Base-by-base conservation (phyloP, 2,888 invertebrate species). In the Phragmatobia fuliginosa region DNA sequence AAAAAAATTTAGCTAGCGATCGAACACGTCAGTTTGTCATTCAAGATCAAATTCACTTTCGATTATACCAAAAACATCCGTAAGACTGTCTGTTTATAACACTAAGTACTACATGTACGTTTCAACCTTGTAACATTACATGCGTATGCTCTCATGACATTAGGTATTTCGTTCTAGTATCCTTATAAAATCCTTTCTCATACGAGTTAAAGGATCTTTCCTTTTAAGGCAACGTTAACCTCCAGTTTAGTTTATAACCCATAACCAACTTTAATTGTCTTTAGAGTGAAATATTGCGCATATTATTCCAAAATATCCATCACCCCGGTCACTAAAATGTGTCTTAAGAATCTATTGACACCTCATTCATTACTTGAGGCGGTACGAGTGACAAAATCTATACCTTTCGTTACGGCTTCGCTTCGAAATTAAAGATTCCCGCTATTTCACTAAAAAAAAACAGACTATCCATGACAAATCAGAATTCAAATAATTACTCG, bases 401-500 rank as follows among this genome's bases (percentile, higher is more conserved):
- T 36, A 36, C 36, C 31, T 32, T 59, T 18, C 31, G 18, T 32
- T 21, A n/a, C 25, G 36, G 5, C 6, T 25, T 8, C 11, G 21
- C 16, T 41, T 8, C 28, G 36, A 61, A n/a, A 45, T 62, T 41
- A 41, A 25, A 7, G 28, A 31, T 28, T 38, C 52, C 49, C 64
- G 64, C 64, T 52, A 64, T 25, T 64, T 36, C 31, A 63, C 45
- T 11, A 32, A 25, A 8, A 38, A 18, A 36, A 61, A 25, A 66
- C 61, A 36, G 61, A 14, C 18, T 33, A 32, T 28, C 65, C 60
- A 61, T 65, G 61, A 62, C 69, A 56, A 69, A 69, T 61, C 32
- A 61, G 31, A 69, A 61, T 10, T 49, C 52, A 65, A 69, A 65
- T 61, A 69, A 69, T 69, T 69, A 56, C 25, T 65, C 41, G 61